Conservation (phyloP, 2,113 vertebrate species). For the Leptocoma aspasia region DNA sequence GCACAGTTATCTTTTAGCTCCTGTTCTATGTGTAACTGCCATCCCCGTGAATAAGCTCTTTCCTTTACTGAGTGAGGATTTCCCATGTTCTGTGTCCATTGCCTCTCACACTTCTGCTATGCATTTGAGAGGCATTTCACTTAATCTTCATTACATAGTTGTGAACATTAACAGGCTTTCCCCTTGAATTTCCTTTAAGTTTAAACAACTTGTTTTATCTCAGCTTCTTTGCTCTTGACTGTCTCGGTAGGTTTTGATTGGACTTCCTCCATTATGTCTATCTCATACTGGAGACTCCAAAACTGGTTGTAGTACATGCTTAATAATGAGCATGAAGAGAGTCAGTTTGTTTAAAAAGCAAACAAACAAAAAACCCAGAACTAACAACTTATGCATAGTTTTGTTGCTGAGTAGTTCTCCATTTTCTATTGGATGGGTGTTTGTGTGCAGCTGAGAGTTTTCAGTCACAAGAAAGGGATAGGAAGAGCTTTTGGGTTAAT, state of each 20-base stretch:
- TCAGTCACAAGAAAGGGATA: background rate
- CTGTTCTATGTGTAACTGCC: background rate
- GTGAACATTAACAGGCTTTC: background rate
- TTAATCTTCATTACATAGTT: background rate
- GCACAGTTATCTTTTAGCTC: background rate
- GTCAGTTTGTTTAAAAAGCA: background rate
- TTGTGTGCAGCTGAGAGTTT: background rate
- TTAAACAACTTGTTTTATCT: background rate
- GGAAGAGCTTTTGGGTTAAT: background rate
- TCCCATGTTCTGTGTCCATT: fast-evolving
- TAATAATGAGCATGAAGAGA: background rate
- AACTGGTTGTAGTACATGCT: fast-evolving
- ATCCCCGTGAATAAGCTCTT: background rate
- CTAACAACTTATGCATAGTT: background rate
- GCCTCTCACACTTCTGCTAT: background rate
- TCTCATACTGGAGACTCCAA: background rate
- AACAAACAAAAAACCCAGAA: background rate
- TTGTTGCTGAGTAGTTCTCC: background rate
- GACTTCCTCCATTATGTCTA: background rate
- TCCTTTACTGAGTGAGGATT: background rate
- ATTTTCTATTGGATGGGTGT: background rate
- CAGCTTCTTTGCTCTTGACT: background rate
- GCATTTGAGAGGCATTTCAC: fast-evolving
- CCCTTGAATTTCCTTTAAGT: background rate
- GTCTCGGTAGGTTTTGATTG: background rate